Conservation (phyloP, 2,113 vertebrate genomes). For the Eudorcas thomsonii region DNA sequence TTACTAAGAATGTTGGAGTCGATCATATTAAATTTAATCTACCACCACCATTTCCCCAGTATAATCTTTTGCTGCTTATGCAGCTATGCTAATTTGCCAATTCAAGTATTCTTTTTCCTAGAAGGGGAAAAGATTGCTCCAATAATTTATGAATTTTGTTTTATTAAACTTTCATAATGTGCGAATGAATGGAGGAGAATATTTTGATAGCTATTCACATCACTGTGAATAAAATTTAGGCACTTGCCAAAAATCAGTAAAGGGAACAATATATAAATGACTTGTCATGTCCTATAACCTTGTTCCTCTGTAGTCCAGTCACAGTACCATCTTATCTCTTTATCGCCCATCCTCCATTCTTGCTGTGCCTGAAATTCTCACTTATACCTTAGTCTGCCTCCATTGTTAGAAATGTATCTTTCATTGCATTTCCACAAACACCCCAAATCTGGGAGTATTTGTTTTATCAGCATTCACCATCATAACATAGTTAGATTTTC, state of each 20-base stretch:
- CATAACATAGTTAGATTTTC: background rate
- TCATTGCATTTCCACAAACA: background rate
- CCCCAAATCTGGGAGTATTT: background rate
- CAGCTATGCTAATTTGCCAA: background rate
- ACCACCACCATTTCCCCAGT: background rate
- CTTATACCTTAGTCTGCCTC: background rate
- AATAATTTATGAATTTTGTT: background rate
- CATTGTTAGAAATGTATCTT: background rate
- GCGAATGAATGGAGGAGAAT: background rate
- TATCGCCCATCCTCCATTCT: background rate
- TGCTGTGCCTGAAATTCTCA: background rate
- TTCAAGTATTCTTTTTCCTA: background rate
- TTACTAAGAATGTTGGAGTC: background rate
- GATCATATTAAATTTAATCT: background rate
- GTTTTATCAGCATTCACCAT: background rate
- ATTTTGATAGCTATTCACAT: background rate
- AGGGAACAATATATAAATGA: background rate
- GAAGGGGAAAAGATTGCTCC: background rate
- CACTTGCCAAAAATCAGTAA: background rate
- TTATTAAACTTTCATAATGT: background rate
- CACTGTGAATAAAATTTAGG: background rate
- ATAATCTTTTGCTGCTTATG: background rate
- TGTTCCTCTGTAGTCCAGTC: background rate
- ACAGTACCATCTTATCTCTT: background rate
- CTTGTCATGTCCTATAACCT: background rate